Evolutionary conservation across 2,888 invertebrate genomes (phyloP), one percentile per base, ranked within the genome.

Genomic region (Dicycla oo): DNA sequence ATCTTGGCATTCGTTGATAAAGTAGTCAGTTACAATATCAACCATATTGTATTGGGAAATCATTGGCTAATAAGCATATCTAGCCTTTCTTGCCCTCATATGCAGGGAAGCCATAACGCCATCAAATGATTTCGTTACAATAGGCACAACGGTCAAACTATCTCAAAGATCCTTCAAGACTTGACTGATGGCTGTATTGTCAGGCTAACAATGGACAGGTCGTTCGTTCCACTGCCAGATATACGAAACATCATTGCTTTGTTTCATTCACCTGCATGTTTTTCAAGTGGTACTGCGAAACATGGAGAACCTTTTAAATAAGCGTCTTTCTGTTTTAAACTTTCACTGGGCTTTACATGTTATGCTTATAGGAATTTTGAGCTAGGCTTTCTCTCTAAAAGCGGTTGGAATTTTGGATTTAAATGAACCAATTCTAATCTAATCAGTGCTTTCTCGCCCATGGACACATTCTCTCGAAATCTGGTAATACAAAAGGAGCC

Each of bases 101-200:
- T 38, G 58, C 23, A 53, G 64, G 58, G 80, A 77, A 68, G 60
- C 34, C 23, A 73, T 75, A 74, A 70, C 73, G 71, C 58, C 54
- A 80, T 75, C 75, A 65, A 74, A 76, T 73, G 68, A 69, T 82
- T 79, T 74, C 82, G 63, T 78, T 78, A 85, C 83, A 85, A 80
- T 83, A 77, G 74, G 73, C 63, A 69, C 77, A 73, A 74, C 75
- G 85, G 87, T 85, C 72, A 81, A 81, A 80, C 82, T 81, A 83
- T 77, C 78, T 64, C 79, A 80, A 85, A 85, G 83, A 86, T 86
- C 87, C 86, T 83, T 86, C 85, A 81, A 69, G 78, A 62, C 81
- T 83, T 89, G 88, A 90, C 86, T 87, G 89, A 90, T 90, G 86
- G 76, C 68, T 88, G 89, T 88, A 90, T 91, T 91, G 92, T 91